Evolutionary conservation across 2,113 vertebrate genomes (phyloP).

Genomic region (Crypturellus undulatus): DNA sequence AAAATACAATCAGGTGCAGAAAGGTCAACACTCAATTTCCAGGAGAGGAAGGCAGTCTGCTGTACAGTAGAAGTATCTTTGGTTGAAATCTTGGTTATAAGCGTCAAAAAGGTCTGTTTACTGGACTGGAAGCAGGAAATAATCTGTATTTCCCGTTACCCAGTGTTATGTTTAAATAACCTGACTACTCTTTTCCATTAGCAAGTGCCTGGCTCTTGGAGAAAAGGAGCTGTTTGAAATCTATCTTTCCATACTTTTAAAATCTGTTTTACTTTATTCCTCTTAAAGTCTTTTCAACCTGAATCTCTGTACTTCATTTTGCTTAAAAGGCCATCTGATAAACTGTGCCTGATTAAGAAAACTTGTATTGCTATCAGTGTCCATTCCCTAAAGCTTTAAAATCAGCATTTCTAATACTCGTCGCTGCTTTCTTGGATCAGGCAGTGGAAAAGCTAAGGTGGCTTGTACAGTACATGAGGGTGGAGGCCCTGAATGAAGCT

Average conservation of each 20-base stretch:
- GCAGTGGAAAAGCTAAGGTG: conserved; percentile 60
- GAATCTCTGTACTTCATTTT: neutral
- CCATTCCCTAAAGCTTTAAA: neutral
- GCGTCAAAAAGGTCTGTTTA: neutral
- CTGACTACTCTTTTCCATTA: neutral
- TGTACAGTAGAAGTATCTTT: neutral
- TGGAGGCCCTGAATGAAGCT: conserved; percentile 59
- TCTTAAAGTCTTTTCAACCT: neutral
- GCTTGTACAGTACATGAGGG: conserved; percentile 33
- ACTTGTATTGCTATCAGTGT: neutral
- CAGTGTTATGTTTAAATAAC: neutral
- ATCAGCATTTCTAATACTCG: neutral
- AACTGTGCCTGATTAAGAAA: conserved; percentile 4
- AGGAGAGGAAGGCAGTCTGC: neutral
- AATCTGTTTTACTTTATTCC: neutral
- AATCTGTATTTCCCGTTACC: neutral
- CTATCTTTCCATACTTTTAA: neutral
- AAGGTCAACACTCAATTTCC: neutral
- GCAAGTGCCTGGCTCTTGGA: neutral
- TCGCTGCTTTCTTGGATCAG: neutral
- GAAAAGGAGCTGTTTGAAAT: neutral
- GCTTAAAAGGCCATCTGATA: neutral
- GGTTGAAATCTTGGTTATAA: neutral
- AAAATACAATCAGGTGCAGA: neutral
- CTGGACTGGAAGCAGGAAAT: neutral